Conservation (phyloP, 2,888 invertebrate genomes). For the Callosobruchus maculatus region DNA sequence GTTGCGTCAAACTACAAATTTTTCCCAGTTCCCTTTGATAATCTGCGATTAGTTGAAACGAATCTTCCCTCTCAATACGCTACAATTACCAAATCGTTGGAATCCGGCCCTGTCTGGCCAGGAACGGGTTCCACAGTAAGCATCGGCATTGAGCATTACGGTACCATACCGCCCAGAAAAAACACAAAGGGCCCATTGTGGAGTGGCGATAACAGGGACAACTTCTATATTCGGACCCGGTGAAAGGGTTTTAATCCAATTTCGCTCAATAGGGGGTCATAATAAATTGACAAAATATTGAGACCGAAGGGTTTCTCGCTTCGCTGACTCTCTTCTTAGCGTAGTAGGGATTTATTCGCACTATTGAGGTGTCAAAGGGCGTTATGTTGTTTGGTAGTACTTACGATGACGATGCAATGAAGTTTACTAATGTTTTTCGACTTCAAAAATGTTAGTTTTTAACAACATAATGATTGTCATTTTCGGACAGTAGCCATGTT, state of each 20-base stretch:
- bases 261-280: not conserved
- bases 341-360: not conserved
- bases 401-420: no score
- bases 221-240: not conserved
- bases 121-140: not conserved
- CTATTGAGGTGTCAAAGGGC: not conserved
- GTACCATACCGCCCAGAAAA: not conserved
- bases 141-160: not conserved
- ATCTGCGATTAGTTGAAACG: no score
- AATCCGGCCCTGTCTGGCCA: not conserved
- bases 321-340: not conserved
- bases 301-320: not conserved
- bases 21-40: no score
- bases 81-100: not conserved
- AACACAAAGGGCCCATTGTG: not conserved
- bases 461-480: no score
- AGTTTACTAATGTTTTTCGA: no score
- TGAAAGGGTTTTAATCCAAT: not conserved
- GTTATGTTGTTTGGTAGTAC: no score
- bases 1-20: no score
- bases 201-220: not conserved
- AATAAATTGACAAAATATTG: not conserved
- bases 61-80: no score
- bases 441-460: no score
- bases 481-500: no score